Evolutionary conservation across 1,140 invertebrate genomes (phyloP), one percentile per base, ranked within the genome.

Genomic region (Lerema accius): DNA sequence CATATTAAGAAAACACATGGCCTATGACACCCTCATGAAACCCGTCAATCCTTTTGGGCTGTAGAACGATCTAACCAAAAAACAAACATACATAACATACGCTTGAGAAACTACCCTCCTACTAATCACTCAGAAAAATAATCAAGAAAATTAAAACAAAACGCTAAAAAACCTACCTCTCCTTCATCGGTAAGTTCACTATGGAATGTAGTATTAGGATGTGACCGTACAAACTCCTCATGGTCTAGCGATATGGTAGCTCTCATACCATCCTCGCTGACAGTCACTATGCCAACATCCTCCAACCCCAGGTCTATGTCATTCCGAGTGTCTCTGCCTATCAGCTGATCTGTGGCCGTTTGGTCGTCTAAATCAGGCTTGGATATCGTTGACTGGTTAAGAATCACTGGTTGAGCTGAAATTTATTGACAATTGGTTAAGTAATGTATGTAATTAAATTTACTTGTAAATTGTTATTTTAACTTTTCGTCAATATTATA

Each of bases 121-220:
- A n/a, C n/a, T n/a, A n/a, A n/a, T n/a, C n/a, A n/a, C n/a, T n/a
- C n/a, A n/a, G n/a, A n/a, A n/a, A n/a, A n/a, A n/a, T n/a, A n/a
- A n/a, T n/a, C n/a, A n/a, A n/a, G n/a, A n/a, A n/a, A n/a, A n/a
- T n/a, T n/a, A n/a, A n/a, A n/a, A n/a, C n/a, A 42, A 39, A 16
- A 16, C 39, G 11, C 0, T 15, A 59, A 14, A 14, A 16, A 9
- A n/a, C 69, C 63, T 28, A 86, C 77, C 80, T 82, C 74, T 58
- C 73, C 71, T 4, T 86, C 78, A 42, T 89, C 83, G 32, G 78
- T 83, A 7, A 87, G 80, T 59, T 91, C 89, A 39, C 78, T 88
- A 60, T 91, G 89, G 71, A 91, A 91, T 0, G 90, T 91, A 0
- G 90, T 91, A 61, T 91, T 91, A 0, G 90, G 90, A 63, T 91